Conservation (phyloP, 64 coral and sea anemone species). For the Montipora capricornis region DNA sequence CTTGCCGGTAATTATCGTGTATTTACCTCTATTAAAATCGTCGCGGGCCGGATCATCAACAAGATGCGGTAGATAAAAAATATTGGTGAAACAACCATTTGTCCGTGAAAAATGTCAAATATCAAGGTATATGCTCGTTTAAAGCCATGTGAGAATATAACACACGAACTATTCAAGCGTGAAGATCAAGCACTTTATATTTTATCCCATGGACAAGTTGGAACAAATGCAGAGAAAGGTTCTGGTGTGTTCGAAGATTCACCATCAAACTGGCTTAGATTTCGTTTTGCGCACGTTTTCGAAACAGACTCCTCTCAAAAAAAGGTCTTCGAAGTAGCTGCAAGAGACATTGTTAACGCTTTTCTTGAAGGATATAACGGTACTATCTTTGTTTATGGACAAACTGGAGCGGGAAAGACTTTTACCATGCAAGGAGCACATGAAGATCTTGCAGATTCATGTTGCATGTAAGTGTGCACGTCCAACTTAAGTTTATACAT, state of each 20-base stretch:
- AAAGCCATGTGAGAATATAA: constrained; percentile 35
- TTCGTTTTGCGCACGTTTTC: constrained; percentile 50
- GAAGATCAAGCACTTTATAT: constrained; percentile 37
- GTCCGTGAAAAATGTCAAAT: constrained; percentile 17
- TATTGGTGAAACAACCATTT: too few species aligned
- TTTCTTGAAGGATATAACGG: constrained; percentile 70
- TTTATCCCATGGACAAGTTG: background rate
- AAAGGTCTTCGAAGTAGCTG: constrained; percentile 50
- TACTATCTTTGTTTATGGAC: constrained; percentile 72
- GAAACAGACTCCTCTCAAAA: constrained; percentile 13
- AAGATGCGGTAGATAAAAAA: too few species aligned
- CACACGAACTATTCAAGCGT: constrained; percentile 4
- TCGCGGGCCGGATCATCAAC: too few species aligned
- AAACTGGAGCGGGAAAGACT: constrained; percentile 68
- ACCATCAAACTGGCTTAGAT: constrained; percentile 11
- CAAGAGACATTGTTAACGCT: constrained; percentile 44
- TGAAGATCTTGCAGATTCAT: background rate
- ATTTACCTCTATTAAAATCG: background rate
- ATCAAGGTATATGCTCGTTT: constrained; percentile 70
- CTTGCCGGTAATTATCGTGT: constrained; percentile 2
- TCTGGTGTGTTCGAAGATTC: background rate
- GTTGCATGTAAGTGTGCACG: background rate
- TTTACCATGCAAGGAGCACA: constrained; percentile 58
- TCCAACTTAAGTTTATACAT: background rate
- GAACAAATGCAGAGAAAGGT: background rate